Evolutionary conservation across 2,113 vertebrate species (phyloP).

Genomic region (Megaceryle torquata): DNA sequence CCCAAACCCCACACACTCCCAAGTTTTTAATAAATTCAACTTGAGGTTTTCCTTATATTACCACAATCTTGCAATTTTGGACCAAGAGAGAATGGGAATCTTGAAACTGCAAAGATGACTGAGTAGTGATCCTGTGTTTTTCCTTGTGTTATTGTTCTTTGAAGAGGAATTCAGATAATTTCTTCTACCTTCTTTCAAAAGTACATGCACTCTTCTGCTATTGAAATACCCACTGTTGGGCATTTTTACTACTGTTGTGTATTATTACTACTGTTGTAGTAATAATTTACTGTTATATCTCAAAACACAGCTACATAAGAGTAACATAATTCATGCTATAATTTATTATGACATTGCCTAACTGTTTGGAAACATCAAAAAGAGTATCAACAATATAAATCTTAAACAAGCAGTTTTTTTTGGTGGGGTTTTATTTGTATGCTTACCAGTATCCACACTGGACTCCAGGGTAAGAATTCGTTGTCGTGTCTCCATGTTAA

Average conservation of each 20-base stretch:
- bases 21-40: not conserved
- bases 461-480: constrained; percentile 92
- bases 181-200: not conserved
- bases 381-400: not conserved
- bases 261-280: not conserved
- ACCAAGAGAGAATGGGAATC: not conserved
- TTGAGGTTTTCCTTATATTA: not conserved
- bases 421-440: not conserved
- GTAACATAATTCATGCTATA: not conserved
- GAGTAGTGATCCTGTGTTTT: not conserved
- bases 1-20: not conserved
- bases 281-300: not conserved
- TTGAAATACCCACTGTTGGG: not conserved
- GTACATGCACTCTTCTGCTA: not conserved
- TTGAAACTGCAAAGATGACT: not conserved
- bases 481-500: constrained; percentile 95
- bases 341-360: not conserved
- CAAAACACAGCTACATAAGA: not conserved
- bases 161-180: not conserved
- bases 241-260: no score
- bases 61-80: not conserved
- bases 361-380: not conserved
- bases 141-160: not conserved
- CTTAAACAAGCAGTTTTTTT: not conserved
- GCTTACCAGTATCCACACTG: constrained; percentile 82